A percentile compares a stretch with the other conserved stretches of the same genome.
Evolutionary conservation across 2,888 invertebrate genomes (phyloP).

Genomic region (Eristalinus sepulchralis): DNA sequence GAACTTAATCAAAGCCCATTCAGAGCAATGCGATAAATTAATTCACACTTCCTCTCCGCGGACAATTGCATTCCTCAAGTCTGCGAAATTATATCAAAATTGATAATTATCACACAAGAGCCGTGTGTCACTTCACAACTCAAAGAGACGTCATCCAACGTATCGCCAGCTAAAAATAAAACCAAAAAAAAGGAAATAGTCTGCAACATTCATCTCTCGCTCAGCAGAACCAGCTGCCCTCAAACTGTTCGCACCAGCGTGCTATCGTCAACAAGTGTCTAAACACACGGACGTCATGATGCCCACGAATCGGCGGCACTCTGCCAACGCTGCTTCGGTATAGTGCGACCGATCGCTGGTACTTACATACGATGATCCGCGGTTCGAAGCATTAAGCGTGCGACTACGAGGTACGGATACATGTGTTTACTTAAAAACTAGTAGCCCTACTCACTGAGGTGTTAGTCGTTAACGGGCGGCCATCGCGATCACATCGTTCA

Average conservation of each 20-base stretch:
- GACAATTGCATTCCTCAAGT: constrained; percentile 40
- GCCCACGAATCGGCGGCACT: not conserved
- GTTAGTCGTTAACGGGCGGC: constrained; percentile 81
- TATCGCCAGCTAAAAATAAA: not conserved
- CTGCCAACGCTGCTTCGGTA: constrained; percentile 24
- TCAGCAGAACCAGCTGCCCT: constrained; percentile 24
- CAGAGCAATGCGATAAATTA: constrained; percentile 46
- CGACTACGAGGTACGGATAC: constrained; percentile 17
- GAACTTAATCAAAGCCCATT: constrained; percentile 36
- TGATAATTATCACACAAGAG: constrained; percentile 52
- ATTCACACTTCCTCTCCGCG: constrained; percentile 53
- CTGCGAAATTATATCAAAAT: constrained; percentile 28
- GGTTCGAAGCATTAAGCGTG: constrained; percentile 12
- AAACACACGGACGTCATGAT: constrained; percentile 7
- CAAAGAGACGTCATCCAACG: not conserved
- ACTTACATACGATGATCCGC: constrained; percentile 4
- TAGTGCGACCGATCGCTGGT: constrained; percentile 30
- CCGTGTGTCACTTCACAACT: not conserved
- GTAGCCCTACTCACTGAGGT: constrained; percentile 77
- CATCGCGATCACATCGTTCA: constrained; percentile 78
- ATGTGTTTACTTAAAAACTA: constrained; percentile 77
- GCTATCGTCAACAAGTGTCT: constrained; percentile 30
- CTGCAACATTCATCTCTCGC: constrained; percentile 42
- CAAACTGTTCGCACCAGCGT: constrained; percentile 16
- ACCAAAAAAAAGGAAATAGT: constrained; percentile 7